These are phyloP conservation scores for Esox masquinongy DNA, from an alignment of 2,797 vertebrate genomes.

Conservation along the genomic window DNA sequence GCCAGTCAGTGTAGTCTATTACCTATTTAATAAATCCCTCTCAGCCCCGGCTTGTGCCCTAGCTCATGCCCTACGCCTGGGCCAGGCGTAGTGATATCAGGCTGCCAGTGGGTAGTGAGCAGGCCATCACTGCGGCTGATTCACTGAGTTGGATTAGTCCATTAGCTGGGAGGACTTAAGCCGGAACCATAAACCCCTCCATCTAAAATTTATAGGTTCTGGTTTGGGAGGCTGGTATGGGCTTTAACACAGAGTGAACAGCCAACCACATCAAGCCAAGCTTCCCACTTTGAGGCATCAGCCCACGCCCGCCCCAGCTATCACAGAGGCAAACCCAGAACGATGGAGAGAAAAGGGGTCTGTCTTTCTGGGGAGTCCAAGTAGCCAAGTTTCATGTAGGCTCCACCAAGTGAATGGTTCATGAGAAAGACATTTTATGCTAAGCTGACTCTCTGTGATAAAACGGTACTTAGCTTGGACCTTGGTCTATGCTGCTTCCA, in stretches of 20 bases:
- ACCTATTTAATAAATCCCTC: constrained; percentile 42
- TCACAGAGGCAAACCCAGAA: not conserved
- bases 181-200: constrained; percentile 14
- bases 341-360: not conserved
- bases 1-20: constrained; percentile 43
- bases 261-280: constrained; percentile 2
- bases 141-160: constrained; percentile 27
- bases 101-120: not conserved
- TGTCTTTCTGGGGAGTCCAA: not conserved
- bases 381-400: not conserved
- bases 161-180: constrained; percentile 5
- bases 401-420: not conserved
- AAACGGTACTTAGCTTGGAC: not conserved
- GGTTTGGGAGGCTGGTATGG: constrained; percentile 1
- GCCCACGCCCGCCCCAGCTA: not conserved
- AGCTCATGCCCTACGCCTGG: not conserved
- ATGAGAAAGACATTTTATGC: not conserved
- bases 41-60: constrained; percentile 15
- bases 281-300: not conserved
- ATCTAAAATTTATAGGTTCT: not conserved
- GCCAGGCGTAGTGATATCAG: constrained; percentile 11
- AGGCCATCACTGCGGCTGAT: not conserved
- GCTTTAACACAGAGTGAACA: constrained; percentile 8
- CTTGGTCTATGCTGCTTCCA: constrained; percentile 1
- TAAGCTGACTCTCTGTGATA: not conserved